Percentiles rank a stretch among this genome's conserved stretches.
These are phyloP conservation scores for Haemorhous mexicanus DNA, from an alignment of 2,113 vertebrate species.

Conservation along the genomic window DNA sequence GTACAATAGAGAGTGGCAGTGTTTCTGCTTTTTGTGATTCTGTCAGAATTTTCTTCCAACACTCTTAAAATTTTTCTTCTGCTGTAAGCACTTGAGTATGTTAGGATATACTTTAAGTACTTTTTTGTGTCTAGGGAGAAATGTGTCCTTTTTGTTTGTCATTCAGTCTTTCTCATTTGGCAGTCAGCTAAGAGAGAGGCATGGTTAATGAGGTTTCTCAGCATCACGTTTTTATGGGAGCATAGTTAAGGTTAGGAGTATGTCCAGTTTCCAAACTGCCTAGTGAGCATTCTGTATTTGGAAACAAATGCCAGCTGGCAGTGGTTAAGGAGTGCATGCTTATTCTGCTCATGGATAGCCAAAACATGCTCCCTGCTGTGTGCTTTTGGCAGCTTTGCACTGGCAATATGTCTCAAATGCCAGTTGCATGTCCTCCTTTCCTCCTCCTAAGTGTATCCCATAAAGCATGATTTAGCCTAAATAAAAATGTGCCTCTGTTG, in stretches of 20 bases:
- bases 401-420: conserved; percentile 51
- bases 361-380: conserved; percentile 62
- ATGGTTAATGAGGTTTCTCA: conserved; percentile 32
- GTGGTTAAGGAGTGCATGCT: conserved; percentile 36
- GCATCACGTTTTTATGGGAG: neutral
- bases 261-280: conserved; percentile 51
- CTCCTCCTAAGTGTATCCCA: neutral
- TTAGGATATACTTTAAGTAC: neutral
- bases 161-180: conserved; percentile 8
- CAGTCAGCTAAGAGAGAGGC: neutral
- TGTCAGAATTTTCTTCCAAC: neutral
- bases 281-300: conserved; percentile 36
- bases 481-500: conserved; percentile 3
- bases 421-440: conserved; percentile 47
- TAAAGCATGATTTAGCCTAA: conserved; percentile 34
- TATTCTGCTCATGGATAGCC: conserved; percentile 54
- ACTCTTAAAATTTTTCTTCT: neutral
- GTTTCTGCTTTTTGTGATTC: neutral
- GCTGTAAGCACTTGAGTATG: neutral
- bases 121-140: neutral
- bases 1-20: neutral
- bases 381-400: conserved; percentile 48
- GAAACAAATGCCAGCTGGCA: conserved; percentile 58
- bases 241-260: conserved; percentile 19
- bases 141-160: neutral